phyloP scores from a whole-genome alignment of 2,797 vertebrate genomes.

The Periparus ater region DNA sequence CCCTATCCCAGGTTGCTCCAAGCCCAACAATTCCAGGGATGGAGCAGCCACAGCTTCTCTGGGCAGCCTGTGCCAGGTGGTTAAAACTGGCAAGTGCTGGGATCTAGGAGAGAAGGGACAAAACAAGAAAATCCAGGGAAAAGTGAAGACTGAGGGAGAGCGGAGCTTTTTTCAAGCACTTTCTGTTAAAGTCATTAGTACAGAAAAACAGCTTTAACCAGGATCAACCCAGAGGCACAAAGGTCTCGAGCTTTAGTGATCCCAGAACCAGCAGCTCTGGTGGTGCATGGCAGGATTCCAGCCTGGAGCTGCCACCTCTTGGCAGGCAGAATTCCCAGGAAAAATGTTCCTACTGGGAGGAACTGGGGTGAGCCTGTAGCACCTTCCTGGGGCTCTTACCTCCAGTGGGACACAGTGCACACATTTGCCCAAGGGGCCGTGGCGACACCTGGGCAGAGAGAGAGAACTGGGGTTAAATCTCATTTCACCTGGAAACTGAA shows the following conservation, averaged over 20 bases:
- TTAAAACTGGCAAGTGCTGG: not conserved
- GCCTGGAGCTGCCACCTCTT: not conserved
- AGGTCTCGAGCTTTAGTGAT: not conserved
- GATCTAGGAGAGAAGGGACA: not conserved
- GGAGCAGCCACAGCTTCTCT: not conserved
- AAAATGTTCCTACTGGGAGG: not conserved
- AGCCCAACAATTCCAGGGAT: rapidly evolving
- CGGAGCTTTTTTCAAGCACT: not conserved
- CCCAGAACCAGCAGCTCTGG: not conserved
- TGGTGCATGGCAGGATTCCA: not conserved
- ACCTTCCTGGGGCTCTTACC: conserved; percentile 76
- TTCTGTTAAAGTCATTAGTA: not conserved
- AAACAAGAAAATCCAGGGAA: not conserved
- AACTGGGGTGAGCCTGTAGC: not conserved
- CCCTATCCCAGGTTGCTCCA: rapidly evolving
- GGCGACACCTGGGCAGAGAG: conserved; percentile 85
- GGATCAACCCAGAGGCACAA: not conserved
- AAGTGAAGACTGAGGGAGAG: not conserved
- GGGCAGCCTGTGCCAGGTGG: not conserved
- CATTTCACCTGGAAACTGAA: not conserved
- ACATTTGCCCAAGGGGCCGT: conserved; percentile 93
- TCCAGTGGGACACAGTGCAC: conserved; percentile 97
- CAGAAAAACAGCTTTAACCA: not conserved
- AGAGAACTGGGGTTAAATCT: not conserved
- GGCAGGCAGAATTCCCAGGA: not conserved